Evolutionary conservation across 1,140 invertebrate genomes (phyloP), one percentile per base, ranked within the genome.

Genomic region (Bombus terrestris): DNA sequence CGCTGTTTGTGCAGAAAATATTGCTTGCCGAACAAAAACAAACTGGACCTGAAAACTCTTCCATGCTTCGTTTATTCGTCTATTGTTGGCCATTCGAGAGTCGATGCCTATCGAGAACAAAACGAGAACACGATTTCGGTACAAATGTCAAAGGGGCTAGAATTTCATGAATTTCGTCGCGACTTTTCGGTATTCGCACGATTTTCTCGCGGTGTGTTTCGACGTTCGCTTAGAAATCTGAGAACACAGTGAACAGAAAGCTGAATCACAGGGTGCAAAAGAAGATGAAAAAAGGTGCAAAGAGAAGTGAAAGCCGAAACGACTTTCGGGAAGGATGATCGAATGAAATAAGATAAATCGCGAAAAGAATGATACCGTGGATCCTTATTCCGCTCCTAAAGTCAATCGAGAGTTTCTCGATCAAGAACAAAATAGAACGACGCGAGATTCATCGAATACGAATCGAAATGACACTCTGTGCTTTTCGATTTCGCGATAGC

Each of bases 271-370:
- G 3, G 4, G n/a, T 9, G 3, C 18, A n/a, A 1, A 59, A 39
- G 18, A 75, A 39, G 9, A n/a, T 25, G n/a, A 13, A 37, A 37
- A 9, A 57, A 22, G 28, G 72, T 12, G 28, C 5, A 2, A n/a
- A 57, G 35, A 6, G 13, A 35, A 10, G 1, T 0, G 39, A 10
- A 12, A 62, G 59, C 28, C 47, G 47, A 53, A 53, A 53, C 47
- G 47, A 53, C 47, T 8, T 22, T 18, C 47, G 18, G 18, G 25
- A 32, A 13, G 41, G 18, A 12, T 18, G 37, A 41, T 69, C 43
- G 37, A 69, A 66, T 9, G 69, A 80, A 81, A 85, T 39, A 28
- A 74, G 32, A 72, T 79, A 43, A 80, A 85, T 84, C 39, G 53
- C 18, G n/a, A 13, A 28, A 12, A 28, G 57, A 80, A 72, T 22